A percentile compares a stretch with the other conserved stretches of the same genome.
phyloP scores from a whole-genome alignment of 2,888 invertebrate species.

The Ochropacha duplaris region DNA sequence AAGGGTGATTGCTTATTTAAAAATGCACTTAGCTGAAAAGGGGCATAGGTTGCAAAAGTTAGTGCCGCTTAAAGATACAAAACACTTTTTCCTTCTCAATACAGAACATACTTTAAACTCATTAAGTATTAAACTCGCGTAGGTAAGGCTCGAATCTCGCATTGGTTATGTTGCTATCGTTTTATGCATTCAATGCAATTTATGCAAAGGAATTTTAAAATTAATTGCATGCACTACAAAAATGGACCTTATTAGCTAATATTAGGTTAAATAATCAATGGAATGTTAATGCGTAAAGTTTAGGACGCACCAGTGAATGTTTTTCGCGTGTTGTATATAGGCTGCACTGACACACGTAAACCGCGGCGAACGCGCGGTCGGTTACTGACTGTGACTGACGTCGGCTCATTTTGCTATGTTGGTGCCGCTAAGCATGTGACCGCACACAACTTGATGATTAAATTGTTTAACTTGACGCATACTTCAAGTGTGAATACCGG shows the following conservation, averaged over 20 bases:
- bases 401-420: conserved; percentile 54
- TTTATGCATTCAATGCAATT: conserved; percentile 28
- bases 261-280: conserved; percentile 26
- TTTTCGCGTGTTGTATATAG: conserved; percentile 29
- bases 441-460: conserved; percentile 59
- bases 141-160: conserved; percentile 13
- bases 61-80: not conserved
- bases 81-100: conserved; percentile 10
- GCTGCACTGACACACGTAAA: conserved; percentile 50
- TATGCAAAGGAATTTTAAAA: conserved; percentile 24
- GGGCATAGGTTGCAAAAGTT: not conserved
- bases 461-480: conserved; percentile 30
- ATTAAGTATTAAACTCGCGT: conserved; percentile 37
- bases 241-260: conserved; percentile 26
- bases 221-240: conserved; percentile 16
- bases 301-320: conserved; percentile 63
- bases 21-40: not conserved
- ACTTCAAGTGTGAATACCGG: not conserved
- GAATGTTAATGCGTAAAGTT: conserved; percentile 19
- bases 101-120: conserved; percentile 35
- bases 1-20: not conserved
- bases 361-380: conserved; percentile 68
- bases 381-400: conserved; percentile 64
- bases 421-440: conserved; percentile 74
- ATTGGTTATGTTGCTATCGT: not conserved